These are phyloP conservation scores for Papilio polytes DNA, from an alignment of 1,140 invertebrate genomes.

Conservation along the genomic window DNA sequence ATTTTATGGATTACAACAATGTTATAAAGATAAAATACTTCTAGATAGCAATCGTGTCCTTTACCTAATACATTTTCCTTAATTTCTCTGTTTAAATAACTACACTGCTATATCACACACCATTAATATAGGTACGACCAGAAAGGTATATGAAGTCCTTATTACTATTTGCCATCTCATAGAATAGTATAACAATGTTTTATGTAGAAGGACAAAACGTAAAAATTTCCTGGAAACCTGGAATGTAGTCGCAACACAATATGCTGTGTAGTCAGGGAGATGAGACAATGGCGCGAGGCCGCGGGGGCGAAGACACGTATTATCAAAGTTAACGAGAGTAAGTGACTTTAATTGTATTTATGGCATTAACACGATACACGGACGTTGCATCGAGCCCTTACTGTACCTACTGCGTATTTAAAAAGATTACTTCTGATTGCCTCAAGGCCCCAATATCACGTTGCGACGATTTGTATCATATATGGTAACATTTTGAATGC, in stretches of 20 bases:
- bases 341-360: slow-evolving; percentile 81
- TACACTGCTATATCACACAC: background rate
- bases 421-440: slow-evolving; percentile 32
- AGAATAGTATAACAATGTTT: background rate
- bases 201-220: background rate
- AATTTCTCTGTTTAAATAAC: background rate
- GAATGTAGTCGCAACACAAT: slow-evolving; percentile 43
- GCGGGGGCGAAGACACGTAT: slow-evolving; percentile 73
- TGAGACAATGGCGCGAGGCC: slow-evolving; percentile 57
- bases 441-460: background rate
- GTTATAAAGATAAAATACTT: background rate
- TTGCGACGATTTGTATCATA: background rate
- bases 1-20: background rate
- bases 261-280: slow-evolving; percentile 45
- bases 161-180: background rate
- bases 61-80: background rate
- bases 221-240: slow-evolving; percentile 14
- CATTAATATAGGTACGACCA: background rate
- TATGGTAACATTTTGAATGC: background rate
- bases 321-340: slow-evolving; percentile 77
- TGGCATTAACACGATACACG: slow-evolving; percentile 66
- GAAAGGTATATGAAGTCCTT: background rate
- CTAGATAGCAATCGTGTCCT: background rate
- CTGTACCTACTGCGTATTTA: background rate
- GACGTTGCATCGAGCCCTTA: slow-evolving; percentile 2